These are phyloP conservation scores for Eufriesea mexicana DNA, from an alignment of 1,140 invertebrate genomes.

Conservation along the genomic window DNA sequence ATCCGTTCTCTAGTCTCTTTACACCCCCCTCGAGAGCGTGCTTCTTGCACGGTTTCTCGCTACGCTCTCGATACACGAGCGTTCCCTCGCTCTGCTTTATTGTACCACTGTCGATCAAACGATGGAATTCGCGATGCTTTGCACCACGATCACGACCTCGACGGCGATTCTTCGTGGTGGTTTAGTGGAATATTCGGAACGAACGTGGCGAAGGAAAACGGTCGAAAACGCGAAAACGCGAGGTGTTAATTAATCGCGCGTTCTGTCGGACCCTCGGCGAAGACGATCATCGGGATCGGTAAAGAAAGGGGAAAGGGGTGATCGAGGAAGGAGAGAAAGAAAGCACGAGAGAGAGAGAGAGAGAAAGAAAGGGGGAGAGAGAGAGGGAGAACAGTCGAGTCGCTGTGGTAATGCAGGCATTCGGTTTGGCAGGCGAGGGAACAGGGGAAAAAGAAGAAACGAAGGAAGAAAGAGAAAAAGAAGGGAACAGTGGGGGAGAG, in stretches of 20 bases:
- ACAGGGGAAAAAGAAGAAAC: slow-evolving; percentile 54
- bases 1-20: slow-evolving; percentile 40
- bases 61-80: neutral
- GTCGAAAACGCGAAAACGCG: neutral
- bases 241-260: slow-evolving; percentile 37
- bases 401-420: slow-evolving; percentile 61
- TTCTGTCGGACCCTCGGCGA: slow-evolving; percentile 6
- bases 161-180: too few relatives aligned
- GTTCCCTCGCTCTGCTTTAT: neutral
- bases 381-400: slow-evolving; percentile 29
- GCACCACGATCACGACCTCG: too few relatives aligned
- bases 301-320: neutral
- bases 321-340: too few relatives aligned
- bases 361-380: neutral
- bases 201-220: too few relatives aligned
- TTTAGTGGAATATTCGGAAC: too few relatives aligned
- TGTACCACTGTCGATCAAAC: neutral
- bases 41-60: slow-evolving; percentile 50
- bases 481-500: slow-evolving; percentile 15
- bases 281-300: slow-evolving; percentile 51
- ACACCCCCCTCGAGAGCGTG: neutral
- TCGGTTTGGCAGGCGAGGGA: slow-evolving; percentile 56
- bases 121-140: neutral
- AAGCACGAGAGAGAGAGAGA: neutral
- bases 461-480: slow-evolving; percentile 33